Conservation (phyloP, 2,888 invertebrate species). For the Andrena praecox region DNA sequence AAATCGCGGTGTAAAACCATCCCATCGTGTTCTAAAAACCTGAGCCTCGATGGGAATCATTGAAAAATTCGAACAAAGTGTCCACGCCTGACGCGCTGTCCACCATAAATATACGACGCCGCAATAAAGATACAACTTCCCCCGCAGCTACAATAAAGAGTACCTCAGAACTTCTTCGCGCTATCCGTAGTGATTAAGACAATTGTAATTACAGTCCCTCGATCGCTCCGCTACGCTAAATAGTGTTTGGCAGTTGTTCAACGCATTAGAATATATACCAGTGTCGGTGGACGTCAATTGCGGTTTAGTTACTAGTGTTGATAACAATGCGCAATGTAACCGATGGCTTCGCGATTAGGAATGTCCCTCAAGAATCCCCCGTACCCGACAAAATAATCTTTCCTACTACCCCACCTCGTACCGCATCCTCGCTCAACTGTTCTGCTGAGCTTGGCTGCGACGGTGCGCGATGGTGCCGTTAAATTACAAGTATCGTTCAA, state of each 20-base stretch:
- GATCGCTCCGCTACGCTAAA: constrained; percentile 50
- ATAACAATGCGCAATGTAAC: constrained; percentile 37
- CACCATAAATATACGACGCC: constrained; percentile 34
- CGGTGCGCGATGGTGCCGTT: background rate
- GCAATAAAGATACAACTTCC: background rate
- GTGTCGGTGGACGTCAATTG: constrained; percentile 58
- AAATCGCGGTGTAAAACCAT: background rate
- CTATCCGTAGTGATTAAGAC: constrained; percentile 43
- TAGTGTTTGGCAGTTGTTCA: constrained; percentile 65
- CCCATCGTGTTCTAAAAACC: background rate
- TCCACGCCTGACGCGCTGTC: background rate
- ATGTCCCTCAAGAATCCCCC: constrained; percentile 27
- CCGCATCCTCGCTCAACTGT: constrained; percentile 5
- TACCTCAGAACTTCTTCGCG: constrained; percentile 32
- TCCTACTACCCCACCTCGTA: background rate
- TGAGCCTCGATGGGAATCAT: background rate
- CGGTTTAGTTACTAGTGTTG: constrained; percentile 44
- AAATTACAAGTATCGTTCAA: constrained; percentile 38
- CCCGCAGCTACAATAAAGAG: constrained; percentile 39
- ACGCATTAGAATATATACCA: constrained; percentile 49
- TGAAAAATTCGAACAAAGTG: constrained; percentile 8
- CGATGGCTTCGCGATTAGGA: constrained; percentile 16
- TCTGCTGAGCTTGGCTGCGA: constrained; percentile 6
- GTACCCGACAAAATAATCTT: constrained; percentile 14
- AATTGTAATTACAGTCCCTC: constrained; percentile 60